Conservation (phyloP, 2,888 invertebrate species). For the Yponomeuta cagnagella region DNA sequence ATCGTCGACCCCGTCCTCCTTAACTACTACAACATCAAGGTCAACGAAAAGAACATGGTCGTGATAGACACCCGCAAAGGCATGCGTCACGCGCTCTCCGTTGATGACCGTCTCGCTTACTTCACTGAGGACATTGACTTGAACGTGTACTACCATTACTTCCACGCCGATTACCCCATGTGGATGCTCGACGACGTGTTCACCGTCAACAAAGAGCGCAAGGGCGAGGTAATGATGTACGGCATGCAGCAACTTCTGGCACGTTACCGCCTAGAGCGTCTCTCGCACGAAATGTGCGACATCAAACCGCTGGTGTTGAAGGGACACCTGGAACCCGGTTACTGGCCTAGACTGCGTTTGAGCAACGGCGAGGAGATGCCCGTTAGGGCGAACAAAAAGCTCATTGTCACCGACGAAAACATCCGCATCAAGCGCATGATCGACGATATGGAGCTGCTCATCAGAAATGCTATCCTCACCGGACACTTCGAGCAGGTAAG, state of each 20-base stretch:
- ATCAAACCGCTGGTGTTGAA: conserved; percentile 65
- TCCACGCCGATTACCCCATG: conserved; percentile 80
- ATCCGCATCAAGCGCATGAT: conserved; percentile 28
- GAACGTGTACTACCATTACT: conserved; percentile 82
- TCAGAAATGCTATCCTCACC: conserved; percentile 64
- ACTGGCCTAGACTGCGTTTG: conserved; percentile 76
- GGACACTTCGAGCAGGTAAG: conserved; percentile 56
- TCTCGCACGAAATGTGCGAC: conserved; percentile 65
- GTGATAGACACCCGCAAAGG: conserved; percentile 82
- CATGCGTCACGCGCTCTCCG: conserved; percentile 71
- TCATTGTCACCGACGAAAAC: conserved; percentile 28
- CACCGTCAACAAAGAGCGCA: conserved; percentile 61
- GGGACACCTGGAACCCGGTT: conserved; percentile 61
- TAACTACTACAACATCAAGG: conserved; percentile 67
- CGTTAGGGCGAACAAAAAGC: conserved; percentile 60
- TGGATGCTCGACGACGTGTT: conserved; percentile 78
- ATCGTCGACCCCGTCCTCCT: conserved; percentile 68
- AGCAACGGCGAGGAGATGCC: conserved; percentile 76
- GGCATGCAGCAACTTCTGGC: conserved; percentile 80
- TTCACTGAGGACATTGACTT: conserved; percentile 87
- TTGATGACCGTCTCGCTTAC: conserved; percentile 79
- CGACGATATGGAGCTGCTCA: conserved; percentile 66
- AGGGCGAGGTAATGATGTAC: conserved; percentile 77
- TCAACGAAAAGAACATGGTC: conserved; percentile 73
- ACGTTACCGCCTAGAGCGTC: conserved; percentile 69